These are phyloP conservation scores for Tangara arthus DNA, from an alignment of 2,797 vertebrate species.

Conservation along the genomic window DNA sequence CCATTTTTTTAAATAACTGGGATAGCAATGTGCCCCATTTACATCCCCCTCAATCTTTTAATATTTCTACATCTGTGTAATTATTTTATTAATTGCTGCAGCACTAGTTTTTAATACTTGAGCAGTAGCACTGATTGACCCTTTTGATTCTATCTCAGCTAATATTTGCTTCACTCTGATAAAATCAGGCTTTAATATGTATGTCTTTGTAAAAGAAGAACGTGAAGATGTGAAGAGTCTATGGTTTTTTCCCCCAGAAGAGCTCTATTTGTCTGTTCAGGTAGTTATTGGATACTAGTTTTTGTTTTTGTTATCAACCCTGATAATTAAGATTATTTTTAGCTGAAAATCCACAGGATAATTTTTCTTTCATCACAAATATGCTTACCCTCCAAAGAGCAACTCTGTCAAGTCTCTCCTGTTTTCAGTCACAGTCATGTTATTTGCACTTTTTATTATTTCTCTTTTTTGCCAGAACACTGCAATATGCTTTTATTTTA, in stretches of 20 bases:
- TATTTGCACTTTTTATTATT: not conserved
- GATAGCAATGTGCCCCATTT: rapidly evolving
- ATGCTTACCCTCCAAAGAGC: not conserved
- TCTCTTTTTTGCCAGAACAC: not conserved
- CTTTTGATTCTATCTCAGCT: not conserved
- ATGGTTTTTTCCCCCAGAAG: not conserved
- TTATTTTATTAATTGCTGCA: not conserved
- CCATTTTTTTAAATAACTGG: not conserved
- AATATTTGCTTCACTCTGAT: not conserved
- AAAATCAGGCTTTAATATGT: not conserved
- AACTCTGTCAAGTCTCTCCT: not conserved
- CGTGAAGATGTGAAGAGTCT: not conserved
- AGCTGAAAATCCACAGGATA: not conserved
- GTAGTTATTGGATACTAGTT: not conserved
- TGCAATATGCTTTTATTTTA: not conserved
- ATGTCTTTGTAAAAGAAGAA: not conserved
- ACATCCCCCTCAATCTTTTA: not conserved
- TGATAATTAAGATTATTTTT: not conserved
- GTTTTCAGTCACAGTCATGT: not conserved
- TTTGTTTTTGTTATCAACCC: not conserved
- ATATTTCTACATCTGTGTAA: not conserved
- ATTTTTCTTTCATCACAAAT: not conserved
- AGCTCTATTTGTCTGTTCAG: not conserved
- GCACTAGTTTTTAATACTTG: not conserved
- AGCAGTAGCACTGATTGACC: not conserved